A percentile compares a stretch with the other conserved stretches of the same genome.
Evolutionary conservation across 2,113 vertebrate genomes (phyloP).

Genomic region (Anoura caudifer): DNA sequence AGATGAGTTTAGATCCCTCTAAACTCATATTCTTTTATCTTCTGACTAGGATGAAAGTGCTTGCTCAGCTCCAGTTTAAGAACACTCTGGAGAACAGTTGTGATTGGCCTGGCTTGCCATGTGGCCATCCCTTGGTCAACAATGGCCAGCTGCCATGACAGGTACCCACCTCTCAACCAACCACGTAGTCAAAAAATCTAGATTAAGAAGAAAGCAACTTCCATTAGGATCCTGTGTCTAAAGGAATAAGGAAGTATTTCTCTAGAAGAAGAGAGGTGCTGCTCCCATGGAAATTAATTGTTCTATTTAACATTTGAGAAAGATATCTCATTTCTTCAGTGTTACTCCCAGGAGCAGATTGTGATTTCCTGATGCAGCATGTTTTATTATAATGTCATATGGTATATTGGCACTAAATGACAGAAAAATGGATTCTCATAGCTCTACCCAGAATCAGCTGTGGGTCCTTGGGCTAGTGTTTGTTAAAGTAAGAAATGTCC

Average conservation of each 20-base stretch:
- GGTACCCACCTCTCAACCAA: neutral
- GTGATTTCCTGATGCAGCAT: neutral
- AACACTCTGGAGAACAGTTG: neutral
- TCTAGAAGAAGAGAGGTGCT: neutral
- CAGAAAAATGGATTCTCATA: neutral
- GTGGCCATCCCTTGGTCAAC: neutral
- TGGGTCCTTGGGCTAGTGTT: neutral
- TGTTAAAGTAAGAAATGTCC: neutral
- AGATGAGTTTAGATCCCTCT: neutral
- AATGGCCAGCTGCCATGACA: neutral
- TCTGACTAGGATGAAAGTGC: neutral
- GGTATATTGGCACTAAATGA: neutral
- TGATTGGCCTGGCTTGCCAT: neutral
- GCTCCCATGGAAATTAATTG: neutral
- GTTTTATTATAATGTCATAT: neutral
- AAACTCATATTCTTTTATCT: neutral
- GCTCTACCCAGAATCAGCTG: neutral
- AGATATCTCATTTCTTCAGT: neutral
- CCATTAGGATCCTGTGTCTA: neutral
- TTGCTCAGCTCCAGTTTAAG: neutral
- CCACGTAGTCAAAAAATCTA: neutral
- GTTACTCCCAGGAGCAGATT: neutral
- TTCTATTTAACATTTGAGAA: constrained; percentile 11
- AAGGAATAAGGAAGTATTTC: neutral
- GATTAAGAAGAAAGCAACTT: neutral